These are phyloP conservation scores for Araneus ventricosus DNA, from an alignment of 1,140 invertebrate genomes.

Conservation along the genomic window DNA sequence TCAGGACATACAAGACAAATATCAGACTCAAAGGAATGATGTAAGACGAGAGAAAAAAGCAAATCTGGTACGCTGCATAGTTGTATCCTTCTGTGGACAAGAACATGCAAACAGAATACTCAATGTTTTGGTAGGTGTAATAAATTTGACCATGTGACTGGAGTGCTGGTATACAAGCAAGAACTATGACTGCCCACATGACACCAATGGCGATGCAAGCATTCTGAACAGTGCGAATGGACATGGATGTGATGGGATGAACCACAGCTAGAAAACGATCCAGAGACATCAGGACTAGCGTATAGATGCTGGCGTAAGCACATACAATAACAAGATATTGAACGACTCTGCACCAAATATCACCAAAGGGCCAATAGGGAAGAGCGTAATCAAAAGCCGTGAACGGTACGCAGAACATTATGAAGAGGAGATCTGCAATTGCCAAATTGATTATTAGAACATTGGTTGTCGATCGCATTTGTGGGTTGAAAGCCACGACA, in stretches of 20 bases:
- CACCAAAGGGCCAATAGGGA: constrained; percentile 94
- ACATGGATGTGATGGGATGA: constrained; percentile 94
- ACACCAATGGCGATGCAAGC: constrained; percentile 88
- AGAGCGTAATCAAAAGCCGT: constrained; percentile 93
- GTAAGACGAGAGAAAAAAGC: constrained; percentile 91
- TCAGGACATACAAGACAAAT: constrained; percentile 92
- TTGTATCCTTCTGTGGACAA: constrained; percentile 75
- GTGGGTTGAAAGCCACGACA: constrained; percentile 88
- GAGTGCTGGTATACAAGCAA: constrained; percentile 87
- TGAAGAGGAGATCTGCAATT: constrained; percentile 94
- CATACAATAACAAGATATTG: constrained; percentile 92
- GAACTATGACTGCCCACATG: constrained; percentile 90
- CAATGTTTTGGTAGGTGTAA: constrained; percentile 36
- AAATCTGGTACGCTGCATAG: constrained; percentile 79
- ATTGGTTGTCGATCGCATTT: constrained; percentile 96
- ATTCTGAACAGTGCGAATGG: constrained; percentile 91
- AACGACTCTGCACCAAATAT: constrained; percentile 93
- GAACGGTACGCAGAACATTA: constrained; percentile 97
- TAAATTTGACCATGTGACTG: constrained; percentile 88
- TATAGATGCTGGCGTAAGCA: constrained; percentile 96
- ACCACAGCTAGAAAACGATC: constrained; percentile 97
- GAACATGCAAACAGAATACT: constrained; percentile 75
- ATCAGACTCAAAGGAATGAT: constrained; percentile 92
- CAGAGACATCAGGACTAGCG: constrained; percentile 95
- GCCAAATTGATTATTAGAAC: constrained; percentile 93